Base-by-base conservation (phyloP, 1,140 invertebrate genomes). In the Cepaea nemoralis region DNA sequence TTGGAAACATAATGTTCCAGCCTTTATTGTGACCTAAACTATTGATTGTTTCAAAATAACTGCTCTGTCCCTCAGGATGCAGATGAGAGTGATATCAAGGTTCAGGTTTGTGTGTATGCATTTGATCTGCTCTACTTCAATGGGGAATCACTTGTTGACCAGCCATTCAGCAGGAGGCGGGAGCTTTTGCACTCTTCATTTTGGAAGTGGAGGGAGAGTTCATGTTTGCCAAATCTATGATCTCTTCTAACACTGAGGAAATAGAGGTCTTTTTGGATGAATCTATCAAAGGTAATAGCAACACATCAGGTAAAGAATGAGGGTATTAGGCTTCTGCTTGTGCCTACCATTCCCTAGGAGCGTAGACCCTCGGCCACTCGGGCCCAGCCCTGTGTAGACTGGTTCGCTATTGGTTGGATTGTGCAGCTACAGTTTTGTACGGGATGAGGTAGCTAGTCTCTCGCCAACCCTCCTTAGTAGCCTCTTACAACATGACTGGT, bases 51-150 rank as follows among this genome's bases (percentile, higher is more conserved):
- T n/a, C n/a, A n/a, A n/a, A n/a, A n/a, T n/a, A n/a, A n/a, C n/a
- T n/a, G n/a, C 67, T 22, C 77, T 83, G 86, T 77, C 88, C 91
- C 76, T 59, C 87, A 96, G 94, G 97, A 98, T 93, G 97, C 96
- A 0, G 94, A 94, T 85, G 95, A 96, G 87, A 91, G 93, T 0
- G 95, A 98, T 75, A 99, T 99, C 80, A 98, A 97, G 92, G 97
- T 99, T 12, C 96, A 98, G 92, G 98, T 99, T 55, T 99, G 97
- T 90, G 94, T 99, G 16, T 99, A 97, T 91, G 96, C 98, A 88
- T 99, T 99, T 92, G 99, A 99, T 93, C 91, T 99, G 48, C 92
- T 99, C 0, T 99, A 97, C 90, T 93, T 99, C 0, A 99, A 99
- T 93, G 98, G 96, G 0, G 92, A 95, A 86, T 92, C 97, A 0